These are phyloP conservation scores for Drosophila austrosaltans DNA, from an alignment of 2,888 invertebrate species.

Conservation along the genomic window DNA sequence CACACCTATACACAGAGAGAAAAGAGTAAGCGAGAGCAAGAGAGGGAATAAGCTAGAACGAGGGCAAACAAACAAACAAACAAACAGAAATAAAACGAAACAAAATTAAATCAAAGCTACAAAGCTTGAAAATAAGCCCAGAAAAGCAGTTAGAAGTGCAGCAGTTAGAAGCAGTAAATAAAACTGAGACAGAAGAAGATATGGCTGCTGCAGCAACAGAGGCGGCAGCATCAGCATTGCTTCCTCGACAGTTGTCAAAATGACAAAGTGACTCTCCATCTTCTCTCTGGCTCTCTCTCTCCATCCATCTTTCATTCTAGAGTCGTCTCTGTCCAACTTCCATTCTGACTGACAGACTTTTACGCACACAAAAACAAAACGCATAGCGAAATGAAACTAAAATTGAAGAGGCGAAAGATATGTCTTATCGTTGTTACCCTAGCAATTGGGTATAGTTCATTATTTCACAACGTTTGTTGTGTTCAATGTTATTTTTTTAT, in stretches of 20 bases:
- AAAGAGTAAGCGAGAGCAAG: background rate
- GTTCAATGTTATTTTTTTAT: too few species aligned
- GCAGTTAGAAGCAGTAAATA: constrained; percentile 31
- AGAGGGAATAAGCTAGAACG: constrained; percentile 9
- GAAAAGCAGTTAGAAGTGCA: constrained; percentile 17
- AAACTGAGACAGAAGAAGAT: constrained; percentile 6
- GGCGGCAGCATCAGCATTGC: background rate
- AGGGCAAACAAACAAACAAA: constrained; percentile 5
- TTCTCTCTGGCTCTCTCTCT: constrained; percentile 15
- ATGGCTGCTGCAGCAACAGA: background rate
- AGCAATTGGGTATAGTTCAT: background rate
- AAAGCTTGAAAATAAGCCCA: constrained; percentile 47
- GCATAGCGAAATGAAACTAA: constrained; percentile 26
- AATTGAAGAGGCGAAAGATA: background rate
- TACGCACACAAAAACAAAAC: constrained; percentile 22
- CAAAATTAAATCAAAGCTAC: constrained; percentile 57
- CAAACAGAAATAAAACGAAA: constrained; percentile 39
- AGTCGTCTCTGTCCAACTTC: background rate
- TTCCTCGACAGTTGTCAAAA: constrained; percentile 24
- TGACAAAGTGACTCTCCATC: constrained; percentile 60
- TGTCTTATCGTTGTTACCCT: constrained; percentile 1
- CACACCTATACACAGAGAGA: background rate
- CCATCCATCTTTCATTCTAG: background rate
- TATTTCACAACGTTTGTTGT: background rate
- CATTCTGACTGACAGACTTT: constrained; percentile 60